These are phyloP conservation scores for Dissostichus mawsoni DNA, from an alignment of 2,113 vertebrate genomes.

Conservation along the genomic window DNA sequence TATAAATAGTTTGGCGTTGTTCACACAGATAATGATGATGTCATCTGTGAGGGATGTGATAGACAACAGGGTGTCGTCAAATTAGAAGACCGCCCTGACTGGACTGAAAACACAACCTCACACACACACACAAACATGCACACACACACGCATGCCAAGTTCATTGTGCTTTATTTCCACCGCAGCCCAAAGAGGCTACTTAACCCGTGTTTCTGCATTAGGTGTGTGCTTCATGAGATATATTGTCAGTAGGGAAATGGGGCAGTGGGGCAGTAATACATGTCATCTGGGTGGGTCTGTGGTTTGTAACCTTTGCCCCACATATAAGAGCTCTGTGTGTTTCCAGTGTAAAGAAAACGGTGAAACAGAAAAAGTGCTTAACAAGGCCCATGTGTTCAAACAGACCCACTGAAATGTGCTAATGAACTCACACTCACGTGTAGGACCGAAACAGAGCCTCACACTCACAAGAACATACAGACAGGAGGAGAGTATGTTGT, in stretches of 20 bases:
- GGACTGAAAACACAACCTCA: slow-evolving; percentile 2
- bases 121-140: neutral
- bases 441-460: slow-evolving; percentile 23
- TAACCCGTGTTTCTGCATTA: slow-evolving; percentile 14
- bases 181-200: neutral
- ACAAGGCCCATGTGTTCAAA: slow-evolving; percentile 68
- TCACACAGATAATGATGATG: slow-evolving; percentile 32
- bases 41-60: slow-evolving; percentile 17
- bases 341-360: slow-evolving; percentile 49
- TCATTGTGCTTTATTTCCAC: neutral
- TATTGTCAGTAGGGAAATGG: slow-evolving; percentile 36
- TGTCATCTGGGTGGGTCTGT: slow-evolving; percentile 53
- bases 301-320: slow-evolving; percentile 69
- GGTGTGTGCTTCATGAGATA: slow-evolving; percentile 4
- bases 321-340: slow-evolving; percentile 57
- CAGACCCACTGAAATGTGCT: slow-evolving; percentile 47
- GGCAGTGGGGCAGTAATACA: slow-evolving; percentile 55
- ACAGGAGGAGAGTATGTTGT: neutral
- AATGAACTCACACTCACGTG: slow-evolving; percentile 50
- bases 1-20: neutral
- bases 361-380: slow-evolving; percentile 53
- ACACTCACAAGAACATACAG: slow-evolving; percentile 2
- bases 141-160: neutral
- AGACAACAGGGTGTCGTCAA: slow-evolving; percentile 20
- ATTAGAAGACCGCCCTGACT: slow-evolving; percentile 19